phyloP scores from a whole-genome alignment of 64 coral and sea anemone genomes.

The Montipora cactus region DNA sequence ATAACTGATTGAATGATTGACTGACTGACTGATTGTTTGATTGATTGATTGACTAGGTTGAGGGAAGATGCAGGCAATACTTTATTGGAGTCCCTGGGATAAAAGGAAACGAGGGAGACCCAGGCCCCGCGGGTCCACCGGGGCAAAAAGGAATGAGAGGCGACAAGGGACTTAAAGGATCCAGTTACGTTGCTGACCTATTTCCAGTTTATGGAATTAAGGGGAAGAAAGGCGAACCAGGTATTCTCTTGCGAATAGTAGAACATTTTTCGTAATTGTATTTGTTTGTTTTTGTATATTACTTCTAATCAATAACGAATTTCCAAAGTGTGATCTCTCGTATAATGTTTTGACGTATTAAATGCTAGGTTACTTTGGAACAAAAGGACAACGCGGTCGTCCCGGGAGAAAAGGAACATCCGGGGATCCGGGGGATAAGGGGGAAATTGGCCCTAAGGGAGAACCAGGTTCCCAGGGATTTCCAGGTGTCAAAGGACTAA shows the following conservation, averaged over 20 bases:
- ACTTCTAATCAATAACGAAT: background rate
- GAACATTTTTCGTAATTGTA: background rate
- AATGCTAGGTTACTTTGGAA: constrained; percentile 31
- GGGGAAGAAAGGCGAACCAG: constrained; percentile 51
- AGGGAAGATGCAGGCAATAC: constrained; percentile 64
- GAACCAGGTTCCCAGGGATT: constrained; percentile 66
- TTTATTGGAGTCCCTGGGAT: constrained; percentile 65
- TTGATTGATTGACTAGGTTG: constrained; percentile 36
- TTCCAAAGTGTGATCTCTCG: background rate
- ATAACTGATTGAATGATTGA: background rate
- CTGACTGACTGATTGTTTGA: background rate
- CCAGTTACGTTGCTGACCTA: background rate
- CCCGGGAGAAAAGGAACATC: constrained; percentile 25
- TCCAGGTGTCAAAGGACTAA: constrained; percentile 75
- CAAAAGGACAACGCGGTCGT: constrained; percentile 42
- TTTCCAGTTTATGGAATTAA: constrained; percentile 56
- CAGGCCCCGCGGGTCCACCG: constrained; percentile 38
- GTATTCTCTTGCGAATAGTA: background rate
- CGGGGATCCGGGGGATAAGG: constrained; percentile 50
- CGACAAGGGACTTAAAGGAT: constrained; percentile 14
- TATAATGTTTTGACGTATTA: background rate
- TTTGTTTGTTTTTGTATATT: background rate
- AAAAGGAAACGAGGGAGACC: constrained; percentile 45
- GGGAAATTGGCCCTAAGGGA: constrained; percentile 44
- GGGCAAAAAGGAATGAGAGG: constrained; percentile 77